Evolutionary conservation across 1,140 invertebrate genomes (phyloP), one percentile per base, ranked within the genome.

Genomic region (Teleogryllus occipitalis): DNA sequence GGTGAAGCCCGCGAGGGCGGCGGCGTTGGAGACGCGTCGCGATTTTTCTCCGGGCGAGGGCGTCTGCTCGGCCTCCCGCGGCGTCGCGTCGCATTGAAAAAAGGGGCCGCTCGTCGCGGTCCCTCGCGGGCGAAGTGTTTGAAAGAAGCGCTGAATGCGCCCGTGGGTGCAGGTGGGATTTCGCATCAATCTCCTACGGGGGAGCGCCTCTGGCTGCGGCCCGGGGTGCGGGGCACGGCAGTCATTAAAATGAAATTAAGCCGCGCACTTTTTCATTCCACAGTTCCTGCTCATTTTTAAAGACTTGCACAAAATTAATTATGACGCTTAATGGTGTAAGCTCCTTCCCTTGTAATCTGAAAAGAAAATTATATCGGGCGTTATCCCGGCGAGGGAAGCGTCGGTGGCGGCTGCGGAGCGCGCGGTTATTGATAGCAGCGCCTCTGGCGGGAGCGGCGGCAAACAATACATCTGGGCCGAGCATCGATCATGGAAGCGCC

Each of bases 241-340:
- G 54, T 65, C 54, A 65, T 65, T 65, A 65, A 65, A 65, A 65
- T 65, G 54, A 65, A 65, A 65, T 65, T 65, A 65, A 65, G 54
- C 54, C 54, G 18, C 54, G 54, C 54, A 65, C 54, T 65, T 65
- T 65, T 65, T 65, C 54, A 65, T 65, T 65, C 54, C 54, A 7
- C 54, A 65, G 54, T 65, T 65, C 54, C 54, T 65, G 54, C 54
- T 65, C 54, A 65, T 65, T 65, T 65, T 65, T 65, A 65, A 65
- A 65, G 54, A 65, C 54, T 65, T 65, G 54, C 54, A 65, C 54
- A 65, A 65, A 65, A 65, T 65, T 65, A 65, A 65, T 65, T 65
- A 65, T 65, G 54, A 65, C 54, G 54, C 54, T 14, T 65, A 65
- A 65, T 65, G 54, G 54, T 65, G 54, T 65, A 65, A 65, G 54